Evolutionary conservation across 2,797 vertebrate genomes (phyloP), one percentile per base, ranked within the genome.

Genomic region (Passerculus sandwichensis): DNA sequence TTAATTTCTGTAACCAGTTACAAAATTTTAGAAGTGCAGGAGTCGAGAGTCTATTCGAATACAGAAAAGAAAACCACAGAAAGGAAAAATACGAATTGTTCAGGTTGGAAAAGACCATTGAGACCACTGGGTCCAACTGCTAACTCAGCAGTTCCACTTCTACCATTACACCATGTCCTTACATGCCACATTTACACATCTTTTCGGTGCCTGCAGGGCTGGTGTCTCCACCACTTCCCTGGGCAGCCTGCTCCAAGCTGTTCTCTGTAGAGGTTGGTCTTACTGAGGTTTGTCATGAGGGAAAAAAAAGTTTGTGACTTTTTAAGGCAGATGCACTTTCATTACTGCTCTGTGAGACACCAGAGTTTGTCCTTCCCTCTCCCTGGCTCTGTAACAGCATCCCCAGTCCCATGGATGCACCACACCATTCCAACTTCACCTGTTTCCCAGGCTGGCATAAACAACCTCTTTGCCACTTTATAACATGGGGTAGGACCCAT

Each of bases 191-290:
- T 40, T 38, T 25, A 21, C 23, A 32, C 27, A 42, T 20, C 3
- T 47, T 11, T 30, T 22, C 34, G 20, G 27, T 17, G 19, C 21
- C 72, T 57, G 29, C 65, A 71, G 59, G 59, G 51, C 30, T 57
- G 45, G 15, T 19, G 38, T 40, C 21, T 26, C 45, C 26, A 57
- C 10, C 65, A 42, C 34, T 9, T 23, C 18, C 40, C 73, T 25
- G 22, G 34, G 15, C 53, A 72, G 45, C 26, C 44, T 47, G 11
- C 8, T 72, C 30, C 34, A 23, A 51, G 50, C 1, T 65, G 36
- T 8, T 11, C 15, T 47, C 38, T 7, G 4, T 0, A 30, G 32
- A 73, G 16, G 8, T 0, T 34, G 34, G 11, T 36, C 47, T 44
- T 29, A 19, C 22, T 18, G 10, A 67, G 30, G 22, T 72, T 69